A percentile compares a stretch with the other conserved stretches of the same genome.
phyloP scores from a whole-genome alignment of 2,797 vertebrate genomes.

The Gorsachius magnificus region DNA sequence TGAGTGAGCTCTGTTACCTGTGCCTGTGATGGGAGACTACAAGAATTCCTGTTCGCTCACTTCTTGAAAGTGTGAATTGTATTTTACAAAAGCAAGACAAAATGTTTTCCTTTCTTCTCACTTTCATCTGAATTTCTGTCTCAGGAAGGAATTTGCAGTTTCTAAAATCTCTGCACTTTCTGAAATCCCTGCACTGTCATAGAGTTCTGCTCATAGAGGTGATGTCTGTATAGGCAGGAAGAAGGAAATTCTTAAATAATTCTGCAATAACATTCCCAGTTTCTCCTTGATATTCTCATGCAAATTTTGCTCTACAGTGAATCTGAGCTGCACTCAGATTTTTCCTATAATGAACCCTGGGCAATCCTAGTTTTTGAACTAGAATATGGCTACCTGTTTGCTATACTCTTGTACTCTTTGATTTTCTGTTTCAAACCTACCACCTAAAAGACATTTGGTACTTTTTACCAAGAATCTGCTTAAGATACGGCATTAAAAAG shows the following conservation, averaged over 20 bases:
- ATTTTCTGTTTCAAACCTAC: background rate
- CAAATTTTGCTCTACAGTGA: background rate
- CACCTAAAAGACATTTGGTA: background rate
- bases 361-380: background rate
- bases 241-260: background rate
- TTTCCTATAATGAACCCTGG: background rate
- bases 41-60: background rate
- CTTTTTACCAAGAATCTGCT: background rate
- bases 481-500: background rate
- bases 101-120: background rate
- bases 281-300: background rate
- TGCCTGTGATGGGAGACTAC: background rate
- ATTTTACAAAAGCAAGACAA: background rate
- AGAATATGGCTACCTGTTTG: background rate
- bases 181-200: background rate
- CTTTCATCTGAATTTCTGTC: background rate
- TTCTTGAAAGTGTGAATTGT: background rate
- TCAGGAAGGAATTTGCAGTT: background rate
- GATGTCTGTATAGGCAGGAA: background rate
- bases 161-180: background rate
- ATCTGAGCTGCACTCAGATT: background rate
- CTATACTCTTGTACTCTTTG: background rate
- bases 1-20: background rate
- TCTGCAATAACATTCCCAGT: background rate
- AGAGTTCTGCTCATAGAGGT: background rate